Base-by-base conservation (phyloP, 2,113 vertebrate species). In the Pardalotus punctatus region DNA sequence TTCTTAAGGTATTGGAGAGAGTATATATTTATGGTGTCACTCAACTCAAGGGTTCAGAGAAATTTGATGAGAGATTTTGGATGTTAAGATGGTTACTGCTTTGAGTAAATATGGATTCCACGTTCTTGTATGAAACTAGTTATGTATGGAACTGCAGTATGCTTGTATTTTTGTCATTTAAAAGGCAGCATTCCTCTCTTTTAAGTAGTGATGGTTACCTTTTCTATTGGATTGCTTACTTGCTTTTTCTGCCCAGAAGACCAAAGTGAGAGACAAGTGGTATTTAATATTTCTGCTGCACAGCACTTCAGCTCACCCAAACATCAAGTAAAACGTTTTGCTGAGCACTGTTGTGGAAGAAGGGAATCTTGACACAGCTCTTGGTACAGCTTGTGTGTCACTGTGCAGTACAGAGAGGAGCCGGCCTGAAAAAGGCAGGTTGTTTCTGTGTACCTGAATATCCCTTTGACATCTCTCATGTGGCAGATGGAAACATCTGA, bases 331-430 rank as follows among this genome's bases (percentile, higher is more conserved):
- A 38, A 56, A 78, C 17, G 38, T 66, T 77, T 53, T 84, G 38
- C 40, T 74, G 73, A 66, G 70, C 33, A 4, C 35, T 33, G 51
- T 40, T 81, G 29, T 6, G 43, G 42, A 66, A 81, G 83, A 80
- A 40, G 48, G 64, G 60, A 85, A 76, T 79, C 60, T 53, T 10
- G 23, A 43, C 35, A 14, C n/a, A 61, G 28, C 45, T 81, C 81
- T 71, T 35, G 40, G 38, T 86, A 33, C 15, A 17, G 31, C 31
- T 54, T 2, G 1, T 33, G 12, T 74, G 31, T 81, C 1, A 0
- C 51, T 0, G 0, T 1, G 4, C 42, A 23, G 24, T 35, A 23
- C 11, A 12, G 42, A 81, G 67, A 64, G 65, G 47, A 76, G 53
- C 28, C 1, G 0, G 40, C 45, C 74, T 80, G 90, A 27, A 77